Conservation (phyloP, 2,888 invertebrate species). For the Julus scandinavius region DNA sequence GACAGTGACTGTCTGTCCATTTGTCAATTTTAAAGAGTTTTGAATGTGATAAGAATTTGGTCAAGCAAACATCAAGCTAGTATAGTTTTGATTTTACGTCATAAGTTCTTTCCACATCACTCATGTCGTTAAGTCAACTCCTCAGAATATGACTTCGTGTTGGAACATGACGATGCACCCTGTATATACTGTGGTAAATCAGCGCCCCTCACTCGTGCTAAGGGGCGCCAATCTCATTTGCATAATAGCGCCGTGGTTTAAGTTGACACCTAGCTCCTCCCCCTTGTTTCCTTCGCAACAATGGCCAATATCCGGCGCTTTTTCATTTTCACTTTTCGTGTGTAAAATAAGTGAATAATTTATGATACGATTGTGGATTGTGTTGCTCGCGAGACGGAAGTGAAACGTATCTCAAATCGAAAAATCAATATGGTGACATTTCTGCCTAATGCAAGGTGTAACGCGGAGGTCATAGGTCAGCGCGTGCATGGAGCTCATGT, state of each 20-base stretch:
- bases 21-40: neutral
- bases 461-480: neutral
- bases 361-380: constrained; percentile 26
- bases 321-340: neutral
- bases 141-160: too few relatives aligned
- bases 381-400: neutral
- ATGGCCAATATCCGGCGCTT: neutral
- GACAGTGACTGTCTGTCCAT: too few relatives aligned
- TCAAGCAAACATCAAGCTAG: neutral
- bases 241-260: neutral
- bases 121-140: neutral
- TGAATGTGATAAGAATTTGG: neutral
- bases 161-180: too few relatives aligned
- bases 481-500: neutral
- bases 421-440: constrained; percentile 11
- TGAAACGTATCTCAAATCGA: neutral
- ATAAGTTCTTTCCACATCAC: too few relatives aligned
- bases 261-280: neutral
- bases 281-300: neutral
- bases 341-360: neutral
- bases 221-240: neutral
- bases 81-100: too few relatives aligned
- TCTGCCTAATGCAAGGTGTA: neutral
- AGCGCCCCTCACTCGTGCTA: too few relatives aligned
- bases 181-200: too few relatives aligned